These are phyloP conservation scores for Micrasema longulum DNA, from an alignment of 1,140 invertebrate species.

Conservation along the genomic window DNA sequence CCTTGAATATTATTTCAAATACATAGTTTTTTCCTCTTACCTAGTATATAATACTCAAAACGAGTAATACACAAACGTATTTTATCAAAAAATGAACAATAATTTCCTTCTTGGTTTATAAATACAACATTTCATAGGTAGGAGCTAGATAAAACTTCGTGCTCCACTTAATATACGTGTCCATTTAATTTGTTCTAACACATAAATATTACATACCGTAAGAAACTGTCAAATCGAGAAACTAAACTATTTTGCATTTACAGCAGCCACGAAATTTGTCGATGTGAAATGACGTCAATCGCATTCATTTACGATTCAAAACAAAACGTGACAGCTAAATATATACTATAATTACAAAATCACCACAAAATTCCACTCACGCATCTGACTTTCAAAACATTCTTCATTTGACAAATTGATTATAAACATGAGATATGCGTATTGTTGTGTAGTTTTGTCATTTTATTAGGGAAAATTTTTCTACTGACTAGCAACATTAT, in stretches of 20 bases:
- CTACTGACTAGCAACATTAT: background rate
- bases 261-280: slow-evolving; percentile 16
- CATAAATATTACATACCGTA: background rate
- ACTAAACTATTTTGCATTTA: slow-evolving; percentile 19
- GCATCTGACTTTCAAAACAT: no score
- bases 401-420: background rate
- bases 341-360: slow-evolving; percentile 5
- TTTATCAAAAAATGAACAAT: slow-evolving; percentile 3
- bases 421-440: no score
- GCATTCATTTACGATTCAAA: slow-evolving; percentile 20
- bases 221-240: slow-evolving; percentile 17
- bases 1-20: background rate
- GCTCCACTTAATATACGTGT: background rate
- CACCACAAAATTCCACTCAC: no score
- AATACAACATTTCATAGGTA: background rate
- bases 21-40: background rate
- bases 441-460: no score
- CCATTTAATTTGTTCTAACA: slow-evolving; percentile 6
- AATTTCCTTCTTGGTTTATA: background rate
- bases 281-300: slow-evolving; percentile 30
- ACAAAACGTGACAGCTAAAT: slow-evolving; percentile 33
- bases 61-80: background rate
- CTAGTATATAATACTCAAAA: background rate
- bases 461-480: no score
- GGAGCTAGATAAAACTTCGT: background rate